phyloP scores from a whole-genome alignment of 2,888 invertebrate species.

The Podotricha telesiphe region DNA sequence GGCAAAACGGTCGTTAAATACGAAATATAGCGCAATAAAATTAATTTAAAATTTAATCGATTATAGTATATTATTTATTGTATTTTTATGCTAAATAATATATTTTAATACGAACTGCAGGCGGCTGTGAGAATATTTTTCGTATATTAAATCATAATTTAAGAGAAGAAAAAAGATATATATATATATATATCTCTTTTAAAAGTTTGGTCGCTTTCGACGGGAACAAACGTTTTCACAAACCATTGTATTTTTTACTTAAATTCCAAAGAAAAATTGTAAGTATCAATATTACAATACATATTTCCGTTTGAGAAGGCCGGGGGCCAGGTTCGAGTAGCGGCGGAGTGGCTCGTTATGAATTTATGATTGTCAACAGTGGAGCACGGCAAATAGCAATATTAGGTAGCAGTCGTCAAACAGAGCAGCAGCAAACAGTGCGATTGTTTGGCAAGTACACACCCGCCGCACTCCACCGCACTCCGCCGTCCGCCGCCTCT shows the following conservation, averaged over 20 bases:
- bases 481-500: constrained; percentile 32
- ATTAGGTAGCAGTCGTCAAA: constrained; percentile 47
- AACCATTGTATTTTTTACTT: constrained; percentile 2
- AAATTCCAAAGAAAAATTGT: neutral
- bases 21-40: constrained; percentile 34
- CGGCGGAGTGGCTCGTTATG: constrained; percentile 44
- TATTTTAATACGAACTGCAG: neutral
- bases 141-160: no score
- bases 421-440: constrained; percentile 46
- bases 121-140: neutral
- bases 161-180: neutral
- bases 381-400: constrained; percentile 45
- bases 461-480: constrained; percentile 27
- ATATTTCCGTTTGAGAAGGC: constrained; percentile 18
- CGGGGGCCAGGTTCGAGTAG: constrained; percentile 28
- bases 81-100: neutral
- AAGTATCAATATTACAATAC: constrained; percentile 12
- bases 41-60: constrained; percentile 38
- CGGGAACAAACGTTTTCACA: neutral
- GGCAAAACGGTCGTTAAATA: constrained; percentile 24
- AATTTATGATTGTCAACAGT: constrained; percentile 49
- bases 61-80: constrained; percentile 18
- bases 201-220: neutral
- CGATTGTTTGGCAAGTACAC: constrained; percentile 45
- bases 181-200: neutral